A percentile compares a stretch with the other conserved stretches of the same genome.
Evolutionary conservation across 2,797 vertebrate species (phyloP).

Genomic region (Scolopax bukidnonensis): DNA sequence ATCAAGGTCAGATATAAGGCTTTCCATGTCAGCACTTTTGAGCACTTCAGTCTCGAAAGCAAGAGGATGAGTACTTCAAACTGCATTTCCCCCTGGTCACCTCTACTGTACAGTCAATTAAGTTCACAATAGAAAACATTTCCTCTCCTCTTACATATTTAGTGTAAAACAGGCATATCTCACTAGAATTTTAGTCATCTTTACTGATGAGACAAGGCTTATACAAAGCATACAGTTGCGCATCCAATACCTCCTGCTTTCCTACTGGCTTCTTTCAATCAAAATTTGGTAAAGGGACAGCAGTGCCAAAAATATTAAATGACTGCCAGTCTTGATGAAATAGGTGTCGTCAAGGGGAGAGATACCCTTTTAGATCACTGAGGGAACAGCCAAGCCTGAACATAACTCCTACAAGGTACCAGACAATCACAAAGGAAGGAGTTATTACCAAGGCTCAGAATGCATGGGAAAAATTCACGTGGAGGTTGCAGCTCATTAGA

Average conservation of each 20-base stretch:
- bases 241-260: background rate
- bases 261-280: background rate
- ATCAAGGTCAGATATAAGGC: background rate
- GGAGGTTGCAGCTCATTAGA: background rate
- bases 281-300: background rate
- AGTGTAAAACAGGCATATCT: background rate
- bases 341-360: background rate
- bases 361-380: background rate
- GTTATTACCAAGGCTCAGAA: background rate
- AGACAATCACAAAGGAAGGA: background rate
- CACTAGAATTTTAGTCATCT: background rate
- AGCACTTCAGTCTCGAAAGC: background rate
- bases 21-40: background rate
- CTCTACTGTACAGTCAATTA: background rate
- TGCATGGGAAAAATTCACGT: background rate
- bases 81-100: background rate
- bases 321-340: background rate
- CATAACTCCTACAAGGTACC: background rate
- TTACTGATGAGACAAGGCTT: background rate
- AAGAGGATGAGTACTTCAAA: background rate
- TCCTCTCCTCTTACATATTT: background rate
- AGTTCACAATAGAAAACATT: background rate
- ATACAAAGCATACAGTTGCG: background rate
- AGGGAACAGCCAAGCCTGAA: background rate
- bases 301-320: background rate